phyloP scores from a whole-genome alignment of 2,888 invertebrate species.

The Diogma glabrata region DNA sequence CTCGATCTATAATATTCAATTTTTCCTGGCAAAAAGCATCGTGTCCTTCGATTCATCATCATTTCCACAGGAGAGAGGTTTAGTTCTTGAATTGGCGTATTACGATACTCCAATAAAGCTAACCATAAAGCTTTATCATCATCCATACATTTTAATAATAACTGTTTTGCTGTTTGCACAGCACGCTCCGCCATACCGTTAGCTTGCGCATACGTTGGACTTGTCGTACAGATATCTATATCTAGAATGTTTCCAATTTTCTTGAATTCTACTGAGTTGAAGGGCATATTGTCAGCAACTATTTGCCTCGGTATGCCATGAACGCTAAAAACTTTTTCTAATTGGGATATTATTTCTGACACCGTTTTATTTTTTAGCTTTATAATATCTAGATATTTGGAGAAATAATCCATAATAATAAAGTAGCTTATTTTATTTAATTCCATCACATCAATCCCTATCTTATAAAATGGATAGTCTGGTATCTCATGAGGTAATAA shows the following conservation, averaged over 20 bases:
- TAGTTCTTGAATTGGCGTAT: slow-evolving; percentile 9
- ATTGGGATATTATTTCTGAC: slow-evolving; percentile 9
- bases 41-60: slow-evolving; percentile 4
- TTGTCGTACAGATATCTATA: slow-evolving; percentile 18
- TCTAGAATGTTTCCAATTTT: slow-evolving; percentile 19
- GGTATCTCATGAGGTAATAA: slow-evolving; percentile 11
- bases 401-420: slow-evolving; percentile 16
- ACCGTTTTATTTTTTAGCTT: slow-evolving; percentile 4
- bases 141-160: slow-evolving; percentile 2
- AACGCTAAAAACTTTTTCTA: slow-evolving; percentile 15
- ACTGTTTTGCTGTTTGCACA: slow-evolving; percentile 10
- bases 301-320: slow-evolving; percentile 8
- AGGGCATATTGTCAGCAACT: slow-evolving; percentile 6
- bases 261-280: slow-evolving; percentile 16
- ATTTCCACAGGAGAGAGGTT: slow-evolving; percentile 3
- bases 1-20: no score
- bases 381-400: slow-evolving; percentile 16
- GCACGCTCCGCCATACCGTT: slow-evolving; percentile 17
- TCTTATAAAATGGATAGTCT: slow-evolving; percentile 9
- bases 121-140: neutral
- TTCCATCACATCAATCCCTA: slow-evolving; percentile 12
- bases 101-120: slow-evolving; percentile 9
- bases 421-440: slow-evolving; percentile 12
- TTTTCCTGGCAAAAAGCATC: slow-evolving; percentile 9
- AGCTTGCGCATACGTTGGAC: no score